Percentiles rank a stretch among this genome's conserved stretches.
These are phyloP conservation scores for Poeciliopsis turrubarensis DNA, from an alignment of 2,113 vertebrate species.

Conservation along the genomic window DNA sequence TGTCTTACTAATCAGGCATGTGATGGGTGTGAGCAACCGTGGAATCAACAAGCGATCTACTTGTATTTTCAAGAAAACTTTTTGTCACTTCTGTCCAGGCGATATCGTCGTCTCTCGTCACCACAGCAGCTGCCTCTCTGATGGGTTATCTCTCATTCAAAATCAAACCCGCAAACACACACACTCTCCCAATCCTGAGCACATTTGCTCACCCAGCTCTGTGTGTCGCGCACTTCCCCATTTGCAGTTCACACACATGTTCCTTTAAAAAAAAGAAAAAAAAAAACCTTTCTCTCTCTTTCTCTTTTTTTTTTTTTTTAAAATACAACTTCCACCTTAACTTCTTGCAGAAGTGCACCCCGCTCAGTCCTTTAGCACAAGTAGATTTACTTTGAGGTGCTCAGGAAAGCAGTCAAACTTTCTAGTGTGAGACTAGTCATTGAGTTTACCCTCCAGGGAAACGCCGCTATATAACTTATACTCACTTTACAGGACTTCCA, in stretches of 20 bases:
- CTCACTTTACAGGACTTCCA: conserved; percentile 76
- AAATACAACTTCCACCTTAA: conserved; percentile 69
- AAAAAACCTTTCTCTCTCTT: no score
- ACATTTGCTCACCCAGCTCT: conserved; percentile 38
- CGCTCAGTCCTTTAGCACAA: conserved; percentile 65
- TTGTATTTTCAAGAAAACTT: conserved; percentile 58
- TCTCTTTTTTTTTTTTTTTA: neutral
- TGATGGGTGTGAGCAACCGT: conserved; percentile 33
- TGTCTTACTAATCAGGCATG: conserved; percentile 19
- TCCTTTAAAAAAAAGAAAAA: conserved; percentile 11
- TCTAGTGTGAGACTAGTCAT: conserved; percentile 66
- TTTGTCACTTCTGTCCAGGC: conserved; percentile 62
- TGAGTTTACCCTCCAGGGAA: conserved; percentile 63
- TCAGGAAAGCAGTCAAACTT: conserved; percentile 67
- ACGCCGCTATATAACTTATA: conserved; percentile 69
- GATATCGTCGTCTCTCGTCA: conserved; percentile 71
- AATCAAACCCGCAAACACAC: conserved; percentile 6
- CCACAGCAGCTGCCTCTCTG: conserved; percentile 58
- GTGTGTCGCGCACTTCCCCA: conserved; percentile 29
- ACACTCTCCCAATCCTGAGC: neutral
- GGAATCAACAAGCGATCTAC: conserved; percentile 66
- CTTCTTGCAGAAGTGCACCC: conserved; percentile 65
- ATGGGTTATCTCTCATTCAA: conserved; percentile 74
- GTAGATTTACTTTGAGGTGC: conserved; percentile 71
- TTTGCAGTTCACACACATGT: conserved; percentile 54